Evolutionary conservation across 2,797 vertebrate genomes (phyloP).

Genomic region (Catostomus latipinnis): DNA sequence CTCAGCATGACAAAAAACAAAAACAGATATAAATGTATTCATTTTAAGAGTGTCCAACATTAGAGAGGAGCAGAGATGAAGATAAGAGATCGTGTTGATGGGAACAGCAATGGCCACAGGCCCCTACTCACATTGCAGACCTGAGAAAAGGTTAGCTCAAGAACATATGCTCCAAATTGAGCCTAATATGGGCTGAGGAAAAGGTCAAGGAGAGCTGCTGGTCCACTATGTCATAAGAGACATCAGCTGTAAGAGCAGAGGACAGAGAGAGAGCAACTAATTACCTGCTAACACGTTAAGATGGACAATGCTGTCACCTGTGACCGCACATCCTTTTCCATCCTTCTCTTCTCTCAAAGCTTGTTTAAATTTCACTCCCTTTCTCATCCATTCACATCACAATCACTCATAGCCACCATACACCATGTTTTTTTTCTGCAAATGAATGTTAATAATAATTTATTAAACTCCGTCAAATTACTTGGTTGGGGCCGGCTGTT

Average conservation of each 20-base stretch:
- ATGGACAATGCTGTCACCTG: constrained; percentile 52
- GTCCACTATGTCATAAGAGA: constrained; percentile 49
- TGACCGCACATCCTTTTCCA: constrained; percentile 17
- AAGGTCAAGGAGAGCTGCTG: constrained; percentile 67
- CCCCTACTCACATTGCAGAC: constrained; percentile 26
- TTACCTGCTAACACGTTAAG: constrained; percentile 59
- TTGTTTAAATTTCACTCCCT: neutral
- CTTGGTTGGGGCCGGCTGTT: neutral
- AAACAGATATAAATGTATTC: too few relatives aligned
- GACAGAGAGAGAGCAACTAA: constrained; percentile 49
- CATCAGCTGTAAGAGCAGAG: constrained; percentile 9
- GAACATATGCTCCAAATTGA: constrained; percentile 50
- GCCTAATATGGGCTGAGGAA: constrained; percentile 56
- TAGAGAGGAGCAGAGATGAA: too few relatives aligned
- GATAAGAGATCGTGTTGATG: constrained; percentile 3
- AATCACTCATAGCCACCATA: constrained; percentile 8
- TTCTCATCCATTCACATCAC: neutral
- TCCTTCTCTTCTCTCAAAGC: constrained; percentile 1
- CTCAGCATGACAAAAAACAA: too few relatives aligned
- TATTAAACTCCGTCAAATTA: constrained; percentile 1
- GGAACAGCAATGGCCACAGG: constrained; percentile 51
- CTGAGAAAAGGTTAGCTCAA: constrained; percentile 61
- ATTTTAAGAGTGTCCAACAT: too few relatives aligned
- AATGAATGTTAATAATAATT: constrained; percentile 22
- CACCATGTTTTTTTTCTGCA: neutral